Evolutionary conservation across 2,797 vertebrate genomes (phyloP), one percentile per base, ranked within the genome.

Genomic region (Propithecus perrieri): DNA sequence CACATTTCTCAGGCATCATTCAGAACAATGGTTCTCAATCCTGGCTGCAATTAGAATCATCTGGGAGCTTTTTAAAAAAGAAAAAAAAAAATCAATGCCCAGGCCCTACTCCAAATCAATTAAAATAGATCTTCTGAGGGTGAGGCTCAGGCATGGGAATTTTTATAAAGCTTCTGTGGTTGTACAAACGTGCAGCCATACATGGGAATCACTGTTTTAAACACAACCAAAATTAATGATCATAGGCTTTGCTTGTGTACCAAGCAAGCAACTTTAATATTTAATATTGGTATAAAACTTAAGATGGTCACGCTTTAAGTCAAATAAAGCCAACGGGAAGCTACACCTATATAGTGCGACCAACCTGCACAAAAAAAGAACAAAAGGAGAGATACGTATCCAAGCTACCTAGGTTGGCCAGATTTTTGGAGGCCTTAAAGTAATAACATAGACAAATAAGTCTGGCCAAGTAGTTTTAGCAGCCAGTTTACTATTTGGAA

Each of bases 31-130:
- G 72, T 69, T 93, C 80, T 87, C 94, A 91, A 95, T 75, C 67
- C 91, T 78, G 80, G 67, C 85, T 97, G 89, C 95, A 97, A 96
- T 97, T 97, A 97, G 75, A 96, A 93, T 97, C 94, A 96, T 89
- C 74, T 35, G 95, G 91, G 86, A 96, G 79, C 85, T 94, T 94
- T 87, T 93, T 74, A 55, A 92, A 88, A 94, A 69, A 65, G 22
- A 85, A 84, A 55, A 72, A 83, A 83, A 91, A 83, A 90, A 96
- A 92, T 92, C 94, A 94, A 93, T 93, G 67, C 26, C 84, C 24
- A 93, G 87, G 76, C 83, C 95, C 67, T 50, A 61, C 76, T 97
- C 89, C 89, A 93, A 97, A 93, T 97, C 97, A 97, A 97, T 97
- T 97, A 96, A 96, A 97, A 97, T 96, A 93, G 97, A 96, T 96